phyloP scores from a whole-genome alignment of 1,140 invertebrate species.

The Metaphire vulgaris region DNA sequence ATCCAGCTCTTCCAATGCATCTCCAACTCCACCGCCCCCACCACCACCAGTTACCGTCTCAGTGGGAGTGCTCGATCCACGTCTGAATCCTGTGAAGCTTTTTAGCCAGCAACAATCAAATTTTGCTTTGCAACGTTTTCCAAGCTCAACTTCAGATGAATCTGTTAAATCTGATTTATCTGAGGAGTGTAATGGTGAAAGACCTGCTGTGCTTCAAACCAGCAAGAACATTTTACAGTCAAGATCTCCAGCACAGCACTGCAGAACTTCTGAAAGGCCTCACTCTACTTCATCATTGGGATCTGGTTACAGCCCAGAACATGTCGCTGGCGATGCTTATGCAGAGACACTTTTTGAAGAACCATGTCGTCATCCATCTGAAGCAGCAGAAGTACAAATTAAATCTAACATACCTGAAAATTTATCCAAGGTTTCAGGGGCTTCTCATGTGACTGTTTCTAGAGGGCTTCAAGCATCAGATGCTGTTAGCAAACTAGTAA shows the following conservation, averaged over 20 bases:
- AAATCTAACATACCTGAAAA: too few species aligned
- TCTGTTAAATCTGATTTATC: background rate
- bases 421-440: too few species aligned
- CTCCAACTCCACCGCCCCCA: background rate
- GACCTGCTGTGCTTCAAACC: too few species aligned
- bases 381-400: too few species aligned
- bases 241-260: too few species aligned
- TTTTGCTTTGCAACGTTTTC: too few species aligned
- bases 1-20: background rate
- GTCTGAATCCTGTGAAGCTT: background rate
- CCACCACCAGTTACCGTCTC: background rate
- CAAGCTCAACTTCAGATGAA: background rate
- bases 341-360: conserved; percentile 19
- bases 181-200: too few species aligned
- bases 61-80: background rate
- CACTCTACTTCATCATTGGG: background rate
- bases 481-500: too few species aligned
- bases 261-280: background rate
- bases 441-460: too few species aligned
- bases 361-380: too few species aligned
- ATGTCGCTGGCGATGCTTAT: conserved; percentile 11
- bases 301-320: background rate
- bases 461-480: too few species aligned
- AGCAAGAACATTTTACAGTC: too few species aligned
- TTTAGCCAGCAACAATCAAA: background rate